Evolutionary conservation across 1,140 invertebrate species (phyloP).

Genomic region (Trichonephila clavipes): DNA sequence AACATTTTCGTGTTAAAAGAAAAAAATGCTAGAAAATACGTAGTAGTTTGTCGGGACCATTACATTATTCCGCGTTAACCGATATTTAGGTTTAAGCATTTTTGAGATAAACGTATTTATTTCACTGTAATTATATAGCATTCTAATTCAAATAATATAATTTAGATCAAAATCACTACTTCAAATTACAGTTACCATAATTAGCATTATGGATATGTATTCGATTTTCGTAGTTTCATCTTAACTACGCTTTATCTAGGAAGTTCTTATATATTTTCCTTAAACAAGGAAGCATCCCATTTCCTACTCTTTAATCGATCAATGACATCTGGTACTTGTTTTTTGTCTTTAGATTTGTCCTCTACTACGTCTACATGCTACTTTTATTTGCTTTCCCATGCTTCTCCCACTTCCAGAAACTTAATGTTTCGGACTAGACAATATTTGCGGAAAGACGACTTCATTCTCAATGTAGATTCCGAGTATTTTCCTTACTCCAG

Average conservation of each 20-base stretch:
- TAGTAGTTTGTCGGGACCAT: too few relatives aligned
- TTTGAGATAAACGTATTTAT: too few relatives aligned
- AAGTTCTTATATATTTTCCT: slow-evolving; percentile 18
- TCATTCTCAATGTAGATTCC: not conserved
- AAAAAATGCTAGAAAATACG: too few relatives aligned
- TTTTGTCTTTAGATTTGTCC: slow-evolving; percentile 32
- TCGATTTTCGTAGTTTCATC: too few relatives aligned
- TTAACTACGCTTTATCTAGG: not conserved
- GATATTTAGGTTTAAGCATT: too few relatives aligned
- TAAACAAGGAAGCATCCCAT: not conserved
- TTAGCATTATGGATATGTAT: too few relatives aligned
- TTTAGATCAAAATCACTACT: too few relatives aligned
- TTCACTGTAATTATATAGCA: too few relatives aligned
- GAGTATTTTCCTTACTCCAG: not conserved
- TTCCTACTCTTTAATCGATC: slow-evolving; percentile 31
- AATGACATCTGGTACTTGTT: slow-evolving; percentile 26
- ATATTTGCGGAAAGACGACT: not conserved
- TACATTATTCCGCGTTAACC: too few relatives aligned
- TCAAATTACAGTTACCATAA: too few relatives aligned
- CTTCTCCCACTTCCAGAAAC: not conserved
- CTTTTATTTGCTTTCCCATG: not conserved
- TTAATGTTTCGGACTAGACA: not conserved
- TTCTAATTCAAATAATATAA: too few relatives aligned
- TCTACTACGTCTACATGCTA: not conserved
- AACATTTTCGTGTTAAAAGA: too few relatives aligned